A percentile compares a stretch with the other conserved stretches of the same genome.
phyloP scores from a whole-genome alignment of 2,888 invertebrate genomes.

The Emmelina monodactyla region DNA sequence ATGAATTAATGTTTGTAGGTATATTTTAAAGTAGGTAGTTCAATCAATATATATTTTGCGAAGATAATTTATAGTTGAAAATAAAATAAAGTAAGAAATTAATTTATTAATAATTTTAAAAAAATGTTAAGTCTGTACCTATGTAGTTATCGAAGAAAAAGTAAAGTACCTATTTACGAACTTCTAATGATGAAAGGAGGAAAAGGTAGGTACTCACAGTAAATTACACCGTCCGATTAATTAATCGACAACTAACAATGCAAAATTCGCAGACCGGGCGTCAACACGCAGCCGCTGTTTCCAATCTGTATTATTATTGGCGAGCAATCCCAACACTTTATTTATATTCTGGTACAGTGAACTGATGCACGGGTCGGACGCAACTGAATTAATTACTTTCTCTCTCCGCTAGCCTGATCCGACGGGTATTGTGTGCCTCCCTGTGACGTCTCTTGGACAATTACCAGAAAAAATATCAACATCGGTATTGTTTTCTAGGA shows the following conservation, averaged over 20 bases:
- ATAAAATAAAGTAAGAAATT: too few relatives aligned
- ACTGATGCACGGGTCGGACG: conserved; percentile 36
- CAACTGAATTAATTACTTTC: conserved; percentile 54
- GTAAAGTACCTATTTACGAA: too few relatives aligned
- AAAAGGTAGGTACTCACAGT: too few relatives aligned
- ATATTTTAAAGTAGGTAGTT: too few relatives aligned
- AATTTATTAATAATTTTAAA: too few relatives aligned
- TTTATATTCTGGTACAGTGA: conserved; percentile 45
- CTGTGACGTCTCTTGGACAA: conserved; percentile 42
- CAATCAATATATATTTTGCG: too few relatives aligned
- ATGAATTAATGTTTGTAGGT: too few relatives aligned
- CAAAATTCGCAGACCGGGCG: not conserved
- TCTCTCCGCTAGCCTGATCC: conserved; percentile 32
- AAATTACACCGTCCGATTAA: not conserved
- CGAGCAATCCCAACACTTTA: conserved; percentile 25
- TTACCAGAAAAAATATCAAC: conserved; percentile 57
- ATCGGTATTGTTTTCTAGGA: conserved; percentile 54
- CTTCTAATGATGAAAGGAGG: too few relatives aligned
- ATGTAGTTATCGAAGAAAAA: too few relatives aligned
- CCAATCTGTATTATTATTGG: conserved; percentile 21
- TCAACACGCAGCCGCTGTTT: too few relatives aligned
- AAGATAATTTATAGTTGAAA: too few relatives aligned
- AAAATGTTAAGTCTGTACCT: too few relatives aligned
- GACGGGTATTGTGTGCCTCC: conserved; percentile 19
- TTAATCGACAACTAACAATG: not conserved